Conservation (phyloP, 2,888 invertebrate genomes). For the Choreutis nemorana region DNA sequence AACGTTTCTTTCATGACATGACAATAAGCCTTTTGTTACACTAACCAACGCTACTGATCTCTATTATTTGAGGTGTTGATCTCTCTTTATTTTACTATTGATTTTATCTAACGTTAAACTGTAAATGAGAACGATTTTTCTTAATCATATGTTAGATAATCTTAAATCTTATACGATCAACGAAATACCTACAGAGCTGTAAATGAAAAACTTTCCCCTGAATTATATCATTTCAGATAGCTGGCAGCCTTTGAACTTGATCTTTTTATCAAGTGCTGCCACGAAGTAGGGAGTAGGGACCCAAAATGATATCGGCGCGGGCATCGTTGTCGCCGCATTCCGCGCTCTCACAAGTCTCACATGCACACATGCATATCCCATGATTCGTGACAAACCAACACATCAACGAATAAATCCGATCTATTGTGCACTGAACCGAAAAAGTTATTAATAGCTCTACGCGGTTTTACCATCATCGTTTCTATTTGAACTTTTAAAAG, state of each 20-base stretch:
- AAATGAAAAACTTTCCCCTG: constrained; percentile 12
- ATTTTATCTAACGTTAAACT: no score
- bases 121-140: no score
- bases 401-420: no score
- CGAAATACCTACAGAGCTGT: constrained; percentile 5
- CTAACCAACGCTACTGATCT: constrained; percentile 35
- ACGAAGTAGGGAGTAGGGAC: constrained; percentile 31
- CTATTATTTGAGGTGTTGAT: constrained; percentile 33
- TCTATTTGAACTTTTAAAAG: no score
- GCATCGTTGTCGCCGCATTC: constrained; percentile 41
- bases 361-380: constrained; percentile 9
- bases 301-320: constrained; percentile 44
- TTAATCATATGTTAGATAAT: constrained; percentile 3
- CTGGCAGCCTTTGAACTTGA: constrained; percentile 61
- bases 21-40: constrained; percentile 28
- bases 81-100: no score
- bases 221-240: constrained; percentile 26
- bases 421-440: no score
- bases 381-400: constrained; percentile 4
- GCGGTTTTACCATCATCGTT: no score
- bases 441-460: no score
- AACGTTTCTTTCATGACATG: constrained; percentile 21
- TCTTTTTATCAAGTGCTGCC: constrained; percentile 51
- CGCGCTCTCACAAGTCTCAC: constrained; percentile 33
- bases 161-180: constrained; percentile 1